These are phyloP conservation scores for Noctuana brunneofusca DNA, from an alignment of 2,888 invertebrate genomes.

Conservation along the genomic window DNA sequence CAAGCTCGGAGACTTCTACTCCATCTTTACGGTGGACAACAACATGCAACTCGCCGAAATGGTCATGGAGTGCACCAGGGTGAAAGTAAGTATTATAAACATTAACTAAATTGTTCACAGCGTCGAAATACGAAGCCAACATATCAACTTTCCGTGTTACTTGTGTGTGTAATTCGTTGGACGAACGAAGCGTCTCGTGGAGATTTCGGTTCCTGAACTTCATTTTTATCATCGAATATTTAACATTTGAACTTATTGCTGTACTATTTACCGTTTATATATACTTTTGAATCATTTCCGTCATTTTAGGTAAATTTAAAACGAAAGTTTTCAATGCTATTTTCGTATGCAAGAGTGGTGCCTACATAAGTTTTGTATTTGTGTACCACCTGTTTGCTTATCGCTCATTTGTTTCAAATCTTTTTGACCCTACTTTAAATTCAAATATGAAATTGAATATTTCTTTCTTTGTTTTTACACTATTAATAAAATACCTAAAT, in stretches of 20 bases:
- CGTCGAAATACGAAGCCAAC: constrained; percentile 35
- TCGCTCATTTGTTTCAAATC: too few species aligned
- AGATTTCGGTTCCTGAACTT: constrained; percentile 34
- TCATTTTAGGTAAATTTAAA: constrained; percentile 30
- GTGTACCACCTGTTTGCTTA: background rate
- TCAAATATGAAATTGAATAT: too few species aligned
- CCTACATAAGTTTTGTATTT: background rate
- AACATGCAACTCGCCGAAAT: constrained; percentile 75
- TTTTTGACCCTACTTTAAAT: background rate
- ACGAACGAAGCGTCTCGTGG: constrained; percentile 21
- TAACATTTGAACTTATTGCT: constrained; percentile 24
- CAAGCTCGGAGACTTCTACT: constrained; percentile 80
- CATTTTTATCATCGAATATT: constrained; percentile 27
- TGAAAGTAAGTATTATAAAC: constrained; percentile 61
- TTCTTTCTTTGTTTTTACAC: background rate
- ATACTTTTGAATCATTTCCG: constrained; percentile 5
- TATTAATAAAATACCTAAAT: too few species aligned
- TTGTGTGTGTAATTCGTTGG: constrained; percentile 20
- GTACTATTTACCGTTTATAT: constrained; percentile 16
- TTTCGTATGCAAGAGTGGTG: background rate
- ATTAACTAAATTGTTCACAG: constrained; percentile 15
- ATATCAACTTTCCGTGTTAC: constrained; percentile 32
- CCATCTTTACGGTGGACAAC: constrained; percentile 79
- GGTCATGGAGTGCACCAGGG: constrained; percentile 78
- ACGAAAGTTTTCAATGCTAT: background rate